Base-by-base conservation (phyloP, 2,888 invertebrate genomes). In the Leucophora obtusa region DNA sequence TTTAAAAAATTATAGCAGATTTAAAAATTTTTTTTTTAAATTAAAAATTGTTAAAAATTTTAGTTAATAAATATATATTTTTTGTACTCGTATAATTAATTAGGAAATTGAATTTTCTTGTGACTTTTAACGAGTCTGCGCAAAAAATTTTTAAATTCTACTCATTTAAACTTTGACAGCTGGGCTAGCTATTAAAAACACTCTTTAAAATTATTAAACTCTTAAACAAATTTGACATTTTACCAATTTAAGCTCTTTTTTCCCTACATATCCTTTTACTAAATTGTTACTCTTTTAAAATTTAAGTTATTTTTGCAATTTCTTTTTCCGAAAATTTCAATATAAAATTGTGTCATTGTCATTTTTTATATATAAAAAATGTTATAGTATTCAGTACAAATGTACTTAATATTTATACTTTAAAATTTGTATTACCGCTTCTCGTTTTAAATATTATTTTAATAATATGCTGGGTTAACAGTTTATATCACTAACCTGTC, bases 281-380 rank as follows among this genome's bases (percentile, higher is more conserved):
- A 28, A 56, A 7, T 7, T 15, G n/a, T 11, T 28, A 28, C 9
- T n/a, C n/a, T 15, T 33, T 33, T 47, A 65, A 35, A 18, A 33
- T 17, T 68, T 7, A 54, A 59, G n/a, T 78, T 78, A 10, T 50
- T 62, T 21, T 47, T 7, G 17, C 11, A 6, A 47, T 28, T 28
- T 28, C 6, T 28, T 28, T 28, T 28, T 43, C 47, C 2, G 43
- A 60, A 70, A 63, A 65, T 72, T 66, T 65, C 59, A 58, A 54
- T 73, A 59, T 54, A 58, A 81, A 81, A 81, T 81, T 81, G 81
- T 81, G 81, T 81, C 81, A 81, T 81, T 81, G 77, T 74, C 77
- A 81, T 81, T 54, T 47, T 28, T 28, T 28, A 6, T 56, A 66
- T 56, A 38, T 66, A 66, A 38, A 66, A 66, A 11, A 47, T 6